Evolutionary conservation across 2,113 vertebrate species (phyloP).

Genomic region (Emydocephalus ijimae): DNA sequence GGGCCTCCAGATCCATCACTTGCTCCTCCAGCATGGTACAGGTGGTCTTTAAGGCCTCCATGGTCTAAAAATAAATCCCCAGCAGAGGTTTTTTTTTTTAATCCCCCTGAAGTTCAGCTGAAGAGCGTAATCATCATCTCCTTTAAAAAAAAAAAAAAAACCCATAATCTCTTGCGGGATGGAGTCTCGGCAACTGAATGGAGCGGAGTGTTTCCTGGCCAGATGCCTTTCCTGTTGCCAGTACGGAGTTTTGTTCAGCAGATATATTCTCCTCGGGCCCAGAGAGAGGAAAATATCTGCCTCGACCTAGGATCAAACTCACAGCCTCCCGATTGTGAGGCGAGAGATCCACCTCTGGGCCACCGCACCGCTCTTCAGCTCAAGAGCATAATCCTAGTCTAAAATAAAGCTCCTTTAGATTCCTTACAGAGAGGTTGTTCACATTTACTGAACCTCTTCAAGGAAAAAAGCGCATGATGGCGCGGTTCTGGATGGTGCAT

Average conservation of each 20-base stretch:
- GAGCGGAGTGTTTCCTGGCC: too few relatives aligned
- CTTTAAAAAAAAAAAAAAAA: too few relatives aligned
- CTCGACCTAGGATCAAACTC: too few relatives aligned
- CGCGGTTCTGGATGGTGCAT: not conserved
- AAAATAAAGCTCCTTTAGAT: constrained; percentile 45
- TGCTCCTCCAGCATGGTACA: constrained; percentile 99
- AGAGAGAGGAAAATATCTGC: too few relatives aligned
- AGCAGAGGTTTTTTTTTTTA: constrained; percentile 49
- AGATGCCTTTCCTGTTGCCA: too few relatives aligned
- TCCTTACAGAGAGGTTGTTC: constrained; percentile 25
- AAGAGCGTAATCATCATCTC: not conserved
- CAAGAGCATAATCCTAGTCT: constrained; percentile 17
- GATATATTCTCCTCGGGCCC: too few relatives aligned
- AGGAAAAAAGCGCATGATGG: not conserved
- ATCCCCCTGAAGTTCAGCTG: constrained; percentile 45
- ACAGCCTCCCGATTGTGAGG: too few relatives aligned
- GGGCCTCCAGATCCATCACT: constrained; percentile 92
- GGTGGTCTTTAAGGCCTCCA: constrained; percentile 98
- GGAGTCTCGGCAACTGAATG: too few relatives aligned
- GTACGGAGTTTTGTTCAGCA: too few relatives aligned
- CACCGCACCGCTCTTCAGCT: too few relatives aligned
- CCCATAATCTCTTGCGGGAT: too few relatives aligned
- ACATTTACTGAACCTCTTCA: not conserved
- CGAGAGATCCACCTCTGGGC: too few relatives aligned
- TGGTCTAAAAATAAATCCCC: constrained; percentile 81